Conservation (phyloP, 2,888 invertebrate genomes). For the Zaprionus obscuricornis region DNA sequence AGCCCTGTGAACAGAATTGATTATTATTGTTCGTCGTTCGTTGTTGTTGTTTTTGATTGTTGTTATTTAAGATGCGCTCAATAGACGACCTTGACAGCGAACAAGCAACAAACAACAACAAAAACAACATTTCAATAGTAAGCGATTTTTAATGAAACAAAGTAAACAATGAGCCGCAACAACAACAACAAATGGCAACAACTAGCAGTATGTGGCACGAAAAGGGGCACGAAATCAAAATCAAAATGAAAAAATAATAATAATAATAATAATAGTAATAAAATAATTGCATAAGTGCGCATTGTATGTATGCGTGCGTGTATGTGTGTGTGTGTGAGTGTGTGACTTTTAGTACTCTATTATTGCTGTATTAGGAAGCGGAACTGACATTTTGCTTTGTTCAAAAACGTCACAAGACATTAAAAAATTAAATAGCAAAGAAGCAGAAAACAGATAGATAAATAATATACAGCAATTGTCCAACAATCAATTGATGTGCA, state of each 20-base stretch:
- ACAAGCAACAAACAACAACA: slow-evolving; percentile 8
- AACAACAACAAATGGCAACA: slow-evolving; percentile 5
- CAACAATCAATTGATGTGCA: no score
- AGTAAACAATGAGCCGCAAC: slow-evolving; percentile 64
- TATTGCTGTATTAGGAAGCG: slow-evolving; percentile 65
- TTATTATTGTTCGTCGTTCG: no score
- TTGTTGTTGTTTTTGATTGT: slow-evolving; percentile 28
- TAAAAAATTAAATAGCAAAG: slow-evolving; percentile 25
- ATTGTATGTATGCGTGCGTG: slow-evolving; percentile 21
- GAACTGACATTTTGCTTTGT: slow-evolving; percentile 63
- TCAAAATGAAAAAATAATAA: slow-evolving; percentile 17
- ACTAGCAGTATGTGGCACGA: slow-evolving; percentile 16
- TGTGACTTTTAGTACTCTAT: slow-evolving; percentile 44
- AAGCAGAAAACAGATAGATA: slow-evolving; percentile 1
- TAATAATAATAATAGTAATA: slow-evolving; percentile 48
- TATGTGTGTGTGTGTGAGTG: slow-evolving; percentile 34
- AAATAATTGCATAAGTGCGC: slow-evolving; percentile 54
- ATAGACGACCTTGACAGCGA: slow-evolving; percentile 63
- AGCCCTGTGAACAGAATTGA: no score
- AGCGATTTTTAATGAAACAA: slow-evolving; percentile 68
- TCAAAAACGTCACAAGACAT: slow-evolving; percentile 44
- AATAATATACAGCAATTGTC: no score
- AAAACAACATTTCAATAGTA: slow-evolving; percentile 51
- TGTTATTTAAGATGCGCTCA: slow-evolving; percentile 61
- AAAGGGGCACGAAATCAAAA: slow-evolving; percentile 14